phyloP scores from a whole-genome alignment of 2,888 invertebrate species.

The Allacma fusca region DNA sequence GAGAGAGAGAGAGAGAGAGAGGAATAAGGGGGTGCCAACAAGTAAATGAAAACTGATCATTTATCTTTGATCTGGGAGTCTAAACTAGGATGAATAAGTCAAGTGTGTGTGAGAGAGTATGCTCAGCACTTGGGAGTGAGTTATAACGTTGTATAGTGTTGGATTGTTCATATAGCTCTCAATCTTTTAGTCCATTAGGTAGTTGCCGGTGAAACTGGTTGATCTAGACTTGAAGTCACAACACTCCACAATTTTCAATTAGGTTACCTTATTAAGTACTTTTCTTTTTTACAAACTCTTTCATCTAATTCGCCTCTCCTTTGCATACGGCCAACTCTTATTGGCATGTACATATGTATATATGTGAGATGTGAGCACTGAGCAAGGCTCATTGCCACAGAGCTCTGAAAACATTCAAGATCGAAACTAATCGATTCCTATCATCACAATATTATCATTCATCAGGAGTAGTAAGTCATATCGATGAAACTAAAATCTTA shows the following conservation, averaged over 20 bases:
- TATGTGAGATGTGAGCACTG: no score
- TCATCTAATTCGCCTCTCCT: not conserved
- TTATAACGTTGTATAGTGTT: not conserved
- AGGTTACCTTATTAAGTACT: conserved; percentile 42
- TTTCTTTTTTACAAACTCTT: conserved; percentile 31
- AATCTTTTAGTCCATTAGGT: not conserved
- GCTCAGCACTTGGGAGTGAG: no score
- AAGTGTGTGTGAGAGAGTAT: not conserved
- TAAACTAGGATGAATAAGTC: conserved; percentile 16
- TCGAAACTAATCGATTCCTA: conserved; percentile 25
- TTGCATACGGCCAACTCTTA: no score
- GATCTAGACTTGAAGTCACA: conserved; percentile 43
- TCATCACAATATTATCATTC: conserved; percentile 30
- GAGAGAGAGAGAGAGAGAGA: conserved; percentile 18
- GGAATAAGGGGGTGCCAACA: conserved; percentile 12
- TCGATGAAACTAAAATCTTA: conserved; percentile 17
- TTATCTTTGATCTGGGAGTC: conserved; percentile 22
- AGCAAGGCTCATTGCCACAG: no score
- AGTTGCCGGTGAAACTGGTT: conserved; percentile 38
- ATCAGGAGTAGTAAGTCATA: not conserved
- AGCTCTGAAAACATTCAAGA: conserved; percentile 6
- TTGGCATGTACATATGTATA: no score
- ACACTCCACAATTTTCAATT: conserved; percentile 40
- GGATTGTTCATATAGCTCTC: conserved; percentile 6
- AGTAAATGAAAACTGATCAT: conserved; percentile 31